phyloP scores from a whole-genome alignment of 2,888 invertebrate genomes.

The Polylopha cassiicola region DNA sequence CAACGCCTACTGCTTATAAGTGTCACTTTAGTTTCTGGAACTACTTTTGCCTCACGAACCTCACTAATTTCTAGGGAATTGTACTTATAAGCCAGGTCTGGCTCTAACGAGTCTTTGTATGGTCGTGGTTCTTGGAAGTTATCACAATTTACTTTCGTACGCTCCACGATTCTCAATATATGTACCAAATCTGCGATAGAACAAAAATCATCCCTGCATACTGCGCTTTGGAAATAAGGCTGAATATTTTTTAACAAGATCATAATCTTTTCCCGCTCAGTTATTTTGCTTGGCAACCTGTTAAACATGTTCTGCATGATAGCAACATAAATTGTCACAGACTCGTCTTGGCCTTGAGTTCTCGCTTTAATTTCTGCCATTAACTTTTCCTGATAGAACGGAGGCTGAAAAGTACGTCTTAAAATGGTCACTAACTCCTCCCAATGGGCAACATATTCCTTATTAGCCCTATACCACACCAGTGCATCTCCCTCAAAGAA shows the following conservation, averaged over 20 bases:
- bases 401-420: neutral
- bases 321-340: conserved; percentile 4
- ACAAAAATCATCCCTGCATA: neutral
- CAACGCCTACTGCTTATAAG: conserved; percentile 8
- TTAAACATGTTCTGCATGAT: conserved; percentile 16
- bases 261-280: conserved; percentile 1
- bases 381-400: conserved; percentile 15
- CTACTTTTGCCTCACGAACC: neutral
- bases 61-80: conserved; percentile 9
- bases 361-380: conserved; percentile 10
- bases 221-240: neutral
- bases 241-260: no score
- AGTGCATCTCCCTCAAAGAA: conserved; percentile 11
- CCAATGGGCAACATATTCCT: neutral
- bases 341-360: conserved; percentile 14
- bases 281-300: conserved; percentile 5
- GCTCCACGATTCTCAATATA: neutral
- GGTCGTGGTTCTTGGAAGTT: neutral
- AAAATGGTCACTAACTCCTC: neutral
- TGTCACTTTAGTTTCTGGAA: neutral
- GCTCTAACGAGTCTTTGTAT: neutral
- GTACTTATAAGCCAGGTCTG: conserved; percentile 4
- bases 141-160: conserved; percentile 1
- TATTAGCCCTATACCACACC: conserved; percentile 9
- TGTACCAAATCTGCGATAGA: neutral